A percentile compares a stretch with the other conserved stretches of the same genome.
Evolutionary conservation across 2,113 vertebrate species (phyloP).

Genomic region (Oncorhynchus gorbuscha): DNA sequence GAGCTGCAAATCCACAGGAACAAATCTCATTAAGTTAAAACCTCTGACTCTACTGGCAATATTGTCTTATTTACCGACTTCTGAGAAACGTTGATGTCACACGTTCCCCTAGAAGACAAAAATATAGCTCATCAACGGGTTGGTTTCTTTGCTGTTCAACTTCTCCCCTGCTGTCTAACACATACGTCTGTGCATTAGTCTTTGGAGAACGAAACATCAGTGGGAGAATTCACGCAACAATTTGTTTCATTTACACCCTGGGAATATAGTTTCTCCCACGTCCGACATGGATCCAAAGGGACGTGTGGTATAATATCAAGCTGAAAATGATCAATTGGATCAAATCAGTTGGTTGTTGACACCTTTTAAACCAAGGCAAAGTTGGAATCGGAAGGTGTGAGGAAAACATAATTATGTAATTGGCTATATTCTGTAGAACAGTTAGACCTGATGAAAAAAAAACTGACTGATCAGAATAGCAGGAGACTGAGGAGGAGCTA

Average conservation of each 20-base stretch:
- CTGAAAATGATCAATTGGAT: not conserved
- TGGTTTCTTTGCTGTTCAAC: conserved; percentile 31
- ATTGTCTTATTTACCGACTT: conserved; percentile 24
- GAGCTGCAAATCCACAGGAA: conserved; percentile 68
- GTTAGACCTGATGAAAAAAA: not conserved
- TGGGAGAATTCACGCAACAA: conserved; percentile 40
- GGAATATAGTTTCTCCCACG: conserved; percentile 23
- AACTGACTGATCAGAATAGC: conserved; percentile 4
- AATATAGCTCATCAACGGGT: conserved; percentile 25
- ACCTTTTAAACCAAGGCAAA: not conserved
- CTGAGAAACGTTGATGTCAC: conserved; percentile 31
- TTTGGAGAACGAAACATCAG: conserved; percentile 22
- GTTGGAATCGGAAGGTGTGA: not conserved
- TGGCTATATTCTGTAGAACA: conserved; percentile 22
- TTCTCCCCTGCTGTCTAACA: conserved; percentile 53
- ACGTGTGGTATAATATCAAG: not conserved
- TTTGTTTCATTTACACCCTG: conserved; percentile 59
- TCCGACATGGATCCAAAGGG: not conserved
- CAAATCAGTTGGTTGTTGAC: not conserved
- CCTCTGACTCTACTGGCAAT: conserved; percentile 35
- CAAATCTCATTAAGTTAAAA: conserved; percentile 74
- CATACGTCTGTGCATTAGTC: conserved; percentile 34
- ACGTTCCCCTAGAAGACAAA: not conserved
- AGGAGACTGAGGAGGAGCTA: not conserved
- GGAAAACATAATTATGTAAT: conserved; percentile 22